A percentile compares a stretch with the other conserved stretches of the same genome.
Conservation (phyloP, 2,888 invertebrate genomes). For the Hirtodrosophila duncani region DNA sequence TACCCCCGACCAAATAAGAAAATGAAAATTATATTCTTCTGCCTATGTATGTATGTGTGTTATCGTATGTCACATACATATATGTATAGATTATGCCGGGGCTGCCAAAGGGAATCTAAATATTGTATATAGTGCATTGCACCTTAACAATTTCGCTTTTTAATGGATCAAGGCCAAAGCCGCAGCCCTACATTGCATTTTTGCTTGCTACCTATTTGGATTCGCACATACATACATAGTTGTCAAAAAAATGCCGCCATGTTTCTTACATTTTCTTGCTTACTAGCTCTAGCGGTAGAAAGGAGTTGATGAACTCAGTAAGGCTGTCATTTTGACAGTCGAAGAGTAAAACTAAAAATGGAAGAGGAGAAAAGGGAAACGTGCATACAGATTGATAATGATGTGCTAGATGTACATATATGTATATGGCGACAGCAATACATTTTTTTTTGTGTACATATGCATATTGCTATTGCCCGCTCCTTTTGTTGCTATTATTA, state of each 20-base stretch:
- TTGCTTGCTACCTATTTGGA: conserved; percentile 14
- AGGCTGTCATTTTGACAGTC: conserved; percentile 20
- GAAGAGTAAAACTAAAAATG: conserved; percentile 40
- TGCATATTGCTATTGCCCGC: conserved; percentile 11
- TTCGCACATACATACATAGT: conserved; percentile 54
- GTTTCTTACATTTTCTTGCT: conserved; percentile 46
- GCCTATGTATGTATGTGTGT: conserved; percentile 7
- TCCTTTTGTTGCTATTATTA: conserved; percentile 48
- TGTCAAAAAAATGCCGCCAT: conserved; percentile 59
- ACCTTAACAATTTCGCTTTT: conserved; percentile 13
- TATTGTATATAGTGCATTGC: conserved; percentile 17
- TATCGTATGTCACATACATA: conserved; percentile 14
- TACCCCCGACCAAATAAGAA: conserved; percentile 10
- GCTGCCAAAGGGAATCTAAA: conserved; percentile 1
- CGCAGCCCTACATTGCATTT: conserved; percentile 18
- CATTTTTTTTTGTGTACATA: conserved; percentile 27
- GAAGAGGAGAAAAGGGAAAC: conserved; percentile 5
- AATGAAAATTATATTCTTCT: conserved; percentile 30
- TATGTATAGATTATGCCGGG: conserved; percentile 30
- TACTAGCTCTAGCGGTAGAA: conserved; percentile 60
- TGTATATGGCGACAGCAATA: conserved; percentile 40
- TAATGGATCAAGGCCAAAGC: conserved; percentile 60
- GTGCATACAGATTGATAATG: too few species aligned
- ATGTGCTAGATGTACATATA: too few species aligned
- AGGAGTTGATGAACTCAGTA: conserved; percentile 51